Evolutionary conservation across 2,888 invertebrate species (phyloP).

Genomic region (Neoaliturus tenellus): DNA sequence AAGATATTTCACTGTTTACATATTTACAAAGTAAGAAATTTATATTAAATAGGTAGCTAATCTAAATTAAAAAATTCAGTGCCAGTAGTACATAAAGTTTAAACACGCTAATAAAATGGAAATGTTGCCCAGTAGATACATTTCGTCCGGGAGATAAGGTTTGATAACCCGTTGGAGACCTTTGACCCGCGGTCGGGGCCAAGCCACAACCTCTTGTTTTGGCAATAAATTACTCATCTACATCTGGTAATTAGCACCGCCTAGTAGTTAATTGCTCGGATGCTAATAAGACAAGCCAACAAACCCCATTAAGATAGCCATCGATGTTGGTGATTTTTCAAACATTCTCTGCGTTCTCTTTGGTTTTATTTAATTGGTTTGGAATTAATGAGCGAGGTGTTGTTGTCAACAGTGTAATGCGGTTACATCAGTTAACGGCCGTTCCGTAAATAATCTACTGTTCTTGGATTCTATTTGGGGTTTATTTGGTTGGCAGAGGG

Average conservation of each 20-base stretch:
- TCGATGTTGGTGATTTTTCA: constrained; percentile 3
- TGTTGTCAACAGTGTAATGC: background rate
- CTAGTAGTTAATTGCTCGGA: constrained; percentile 5
- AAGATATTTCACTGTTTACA: too few species aligned
- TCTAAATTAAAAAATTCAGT: too few species aligned
- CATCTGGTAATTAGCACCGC: background rate
- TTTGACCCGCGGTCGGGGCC: constrained; percentile 7
- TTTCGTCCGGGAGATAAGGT: background rate
- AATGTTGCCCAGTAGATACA: background rate
- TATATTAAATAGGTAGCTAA: too few species aligned
- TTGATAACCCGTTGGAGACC: background rate
- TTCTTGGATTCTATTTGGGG: too few species aligned
- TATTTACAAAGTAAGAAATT: too few species aligned
- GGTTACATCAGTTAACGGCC: background rate
- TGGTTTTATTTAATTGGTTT: background rate
- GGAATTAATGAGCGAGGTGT: background rate
- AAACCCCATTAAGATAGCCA: constrained; percentile 23
- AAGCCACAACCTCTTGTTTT: constrained; percentile 7
- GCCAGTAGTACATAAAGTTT: too few species aligned
- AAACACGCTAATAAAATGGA: too few species aligned
- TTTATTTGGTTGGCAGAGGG: too few species aligned
- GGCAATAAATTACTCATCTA: constrained; percentile 27
- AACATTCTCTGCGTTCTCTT: background rate
- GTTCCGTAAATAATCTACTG: too few species aligned
- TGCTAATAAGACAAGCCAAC: constrained; percentile 29